Percentiles rank a stretch among this genome's conserved stretches.
These are phyloP conservation scores for Balanococcus diminutus DNA, from an alignment of 2,888 invertebrate species.

Conservation along the genomic window DNA sequence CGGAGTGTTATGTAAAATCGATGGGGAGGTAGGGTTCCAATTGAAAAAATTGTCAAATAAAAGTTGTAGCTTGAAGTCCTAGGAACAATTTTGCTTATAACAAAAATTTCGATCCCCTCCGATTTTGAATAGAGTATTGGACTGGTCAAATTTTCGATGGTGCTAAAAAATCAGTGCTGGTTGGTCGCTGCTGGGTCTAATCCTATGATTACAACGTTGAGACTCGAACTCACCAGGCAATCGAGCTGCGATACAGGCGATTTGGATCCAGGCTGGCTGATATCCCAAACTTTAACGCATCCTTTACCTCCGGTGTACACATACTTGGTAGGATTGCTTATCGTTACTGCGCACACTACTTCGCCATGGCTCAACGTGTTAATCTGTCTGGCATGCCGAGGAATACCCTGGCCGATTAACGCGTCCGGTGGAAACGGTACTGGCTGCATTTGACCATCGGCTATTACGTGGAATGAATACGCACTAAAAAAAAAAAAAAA, in stretches of 20 bases:
- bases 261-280: constrained; percentile 84
- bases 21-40: too few species aligned
- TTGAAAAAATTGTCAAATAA: too few species aligned
- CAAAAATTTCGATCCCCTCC: too few species aligned
- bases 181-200: too few species aligned
- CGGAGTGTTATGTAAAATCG: too few species aligned
- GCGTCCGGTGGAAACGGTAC: constrained; percentile 95
- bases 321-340: constrained; percentile 89
- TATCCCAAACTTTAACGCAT: constrained; percentile 97
- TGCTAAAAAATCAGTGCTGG: too few species aligned
- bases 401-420: constrained; percentile 89
- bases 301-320: constrained; percentile 97
- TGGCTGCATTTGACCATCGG: constrained; percentile 87
- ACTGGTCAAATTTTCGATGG: too few species aligned
- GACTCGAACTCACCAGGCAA: constrained; percentile 74
- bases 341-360: constrained; percentile 96
- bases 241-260: constrained; percentile 90
- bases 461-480: constrained; percentile 92
- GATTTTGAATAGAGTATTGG: too few species aligned
- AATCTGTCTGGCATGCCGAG: constrained; percentile 88
- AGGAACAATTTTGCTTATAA: too few species aligned
- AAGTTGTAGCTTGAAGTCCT: too few species aligned
- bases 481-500: constrained; percentile 70
- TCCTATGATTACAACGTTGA: too few species aligned
- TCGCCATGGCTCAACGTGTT: constrained; percentile 94